Base-by-base conservation (phyloP, 2,888 invertebrate species). In the Margaritifera margaritifera region DNA sequence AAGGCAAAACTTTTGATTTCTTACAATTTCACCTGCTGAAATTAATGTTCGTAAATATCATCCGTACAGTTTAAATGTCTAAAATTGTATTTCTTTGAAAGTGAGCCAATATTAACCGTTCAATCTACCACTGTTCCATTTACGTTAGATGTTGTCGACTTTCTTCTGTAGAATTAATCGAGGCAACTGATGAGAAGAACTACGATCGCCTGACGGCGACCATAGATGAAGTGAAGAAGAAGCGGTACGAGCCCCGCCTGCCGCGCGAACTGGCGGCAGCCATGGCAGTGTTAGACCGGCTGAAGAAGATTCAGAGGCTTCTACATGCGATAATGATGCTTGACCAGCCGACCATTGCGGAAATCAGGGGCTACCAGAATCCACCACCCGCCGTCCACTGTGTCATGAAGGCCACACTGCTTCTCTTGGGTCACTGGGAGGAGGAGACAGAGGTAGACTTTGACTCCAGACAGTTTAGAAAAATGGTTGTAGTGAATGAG, bases 331-430 rank as follows among this genome's bases (percentile, higher is more conserved):
- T 84, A 1, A 69, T 81, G 27, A 78, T 73, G 4, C 77, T 88
- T 62, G 86, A 86, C 62, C 86, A 88, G 72, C 80, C 83, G 20
- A 88, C 88, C 2, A 86, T 88, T 53, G 84, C 86, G 6, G 88
- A 88, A 69, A 87, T 88, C 63, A 75, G 84, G n/a, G 85, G 85
- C 58, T 76, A 74, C 56, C 73, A 78, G 27, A 81, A 76, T 27
- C 88, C 88, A 19, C 88, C 88, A 4, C 68, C 75, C 4, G 79
- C 80, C 8, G 87, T 88, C 6, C 85, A 87, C 63, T 75, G 74
- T 6, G 86, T 88, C 24, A 88, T 88, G 87, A 85, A 80, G 70
- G 86, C 84, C 4, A 86, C 87, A 5, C 80, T 88, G 63, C 71
- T 87, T 8, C 68, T 88, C n/a, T 82, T 88, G 19, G 88, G 88